Conservation (phyloP, 2,888 invertebrate species). For the Pantelozetes paolii region DNA sequence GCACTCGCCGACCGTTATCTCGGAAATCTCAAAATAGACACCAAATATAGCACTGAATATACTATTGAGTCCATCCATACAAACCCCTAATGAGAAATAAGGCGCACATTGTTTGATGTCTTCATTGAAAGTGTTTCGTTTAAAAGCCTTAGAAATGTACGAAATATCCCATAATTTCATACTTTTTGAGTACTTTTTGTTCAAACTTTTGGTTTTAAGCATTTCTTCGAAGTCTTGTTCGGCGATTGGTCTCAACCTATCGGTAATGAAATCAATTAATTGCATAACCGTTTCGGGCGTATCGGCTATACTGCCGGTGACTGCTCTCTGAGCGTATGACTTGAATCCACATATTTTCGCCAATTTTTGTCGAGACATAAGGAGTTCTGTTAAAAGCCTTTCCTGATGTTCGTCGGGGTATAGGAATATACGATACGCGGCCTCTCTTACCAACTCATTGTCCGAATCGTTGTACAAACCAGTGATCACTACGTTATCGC, state of each 20-base stretch:
- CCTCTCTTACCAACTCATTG: slow-evolving; percentile 72
- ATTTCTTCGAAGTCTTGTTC: slow-evolving; percentile 67
- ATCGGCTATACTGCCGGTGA: slow-evolving; percentile 61
- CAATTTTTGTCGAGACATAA: slow-evolving; percentile 70
- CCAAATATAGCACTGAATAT: slow-evolving; percentile 78
- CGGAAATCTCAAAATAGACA: slow-evolving; percentile 68
- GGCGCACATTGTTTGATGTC: slow-evolving; percentile 56
- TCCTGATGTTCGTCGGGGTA: slow-evolving; percentile 74
- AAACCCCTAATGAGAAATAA: slow-evolving; percentile 84
- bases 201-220: slow-evolving; percentile 37
- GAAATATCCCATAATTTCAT: slow-evolving; percentile 70
- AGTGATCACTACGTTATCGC: slow-evolving; percentile 68
- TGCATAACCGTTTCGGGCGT: slow-evolving; percentile 70
- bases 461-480: slow-evolving; percentile 78
- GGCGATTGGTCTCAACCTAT: slow-evolving; percentile 66
- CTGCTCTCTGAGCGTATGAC: slow-evolving; percentile 73
- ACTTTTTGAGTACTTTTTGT: slow-evolving; percentile 42
- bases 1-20: slow-evolving; percentile 71
- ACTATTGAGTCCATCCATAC: slow-evolving; percentile 93
- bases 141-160: slow-evolving; percentile 68
- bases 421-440: slow-evolving; percentile 78
- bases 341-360: slow-evolving; percentile 83
- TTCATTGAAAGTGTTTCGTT: slow-evolving; percentile 49
- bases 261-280: slow-evolving; percentile 72
- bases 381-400: slow-evolving; percentile 64